Percentiles rank a stretch among this genome's conserved stretches.
These are phyloP conservation scores for Ernsta delagoae DNA, from an alignment of 2,888 invertebrate species.

Conservation along the genomic window DNA sequence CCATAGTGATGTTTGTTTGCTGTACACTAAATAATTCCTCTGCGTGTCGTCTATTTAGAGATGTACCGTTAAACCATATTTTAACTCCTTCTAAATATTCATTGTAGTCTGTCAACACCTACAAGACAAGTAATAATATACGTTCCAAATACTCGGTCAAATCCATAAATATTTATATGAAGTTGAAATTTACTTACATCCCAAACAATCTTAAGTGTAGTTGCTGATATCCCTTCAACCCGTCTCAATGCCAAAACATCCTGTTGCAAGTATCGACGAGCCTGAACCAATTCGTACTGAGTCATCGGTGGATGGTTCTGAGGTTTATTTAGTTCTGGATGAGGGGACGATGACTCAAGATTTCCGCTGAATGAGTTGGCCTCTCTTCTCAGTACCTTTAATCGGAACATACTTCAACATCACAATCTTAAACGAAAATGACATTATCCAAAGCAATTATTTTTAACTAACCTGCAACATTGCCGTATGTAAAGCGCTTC, in stretches of 20 bases:
- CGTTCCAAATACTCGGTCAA: not conserved
- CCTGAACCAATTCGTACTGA: slow-evolving; percentile 91
- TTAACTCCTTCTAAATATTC: slow-evolving; percentile 89
- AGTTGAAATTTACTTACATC: slow-evolving; percentile 84
- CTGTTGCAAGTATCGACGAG: slow-evolving; percentile 90
- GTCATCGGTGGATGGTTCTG: slow-evolving; percentile 88
- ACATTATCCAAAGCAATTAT: not conserved
- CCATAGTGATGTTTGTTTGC: slow-evolving; percentile 62
- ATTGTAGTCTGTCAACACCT: slow-evolving; percentile 81
- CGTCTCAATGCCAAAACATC: slow-evolving; percentile 91
- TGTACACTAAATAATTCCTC: slow-evolving; percentile 59
- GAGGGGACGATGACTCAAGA: slow-evolving; percentile 68
- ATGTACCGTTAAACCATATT: slow-evolving; percentile 83
- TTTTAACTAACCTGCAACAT: slow-evolving; percentile 89
- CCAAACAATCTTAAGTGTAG: slow-evolving; percentile 92
- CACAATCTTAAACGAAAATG: slow-evolving; percentile 3
- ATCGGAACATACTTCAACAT: slow-evolving; percentile 15
- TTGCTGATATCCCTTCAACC: slow-evolving; percentile 89
- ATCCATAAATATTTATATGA: slow-evolving; percentile 14
- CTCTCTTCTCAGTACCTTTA: slow-evolving; percentile 74
- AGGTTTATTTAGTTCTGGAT: slow-evolving; percentile 74
- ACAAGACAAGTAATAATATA: slow-evolving; percentile 45
- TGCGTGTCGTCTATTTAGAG: slow-evolving; percentile 64
- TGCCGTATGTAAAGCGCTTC: slow-evolving; percentile 94
- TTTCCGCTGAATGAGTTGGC: slow-evolving; percentile 73